phyloP scores from a whole-genome alignment of 2,888 invertebrate genomes.

The Morpho helenor region DNA sequence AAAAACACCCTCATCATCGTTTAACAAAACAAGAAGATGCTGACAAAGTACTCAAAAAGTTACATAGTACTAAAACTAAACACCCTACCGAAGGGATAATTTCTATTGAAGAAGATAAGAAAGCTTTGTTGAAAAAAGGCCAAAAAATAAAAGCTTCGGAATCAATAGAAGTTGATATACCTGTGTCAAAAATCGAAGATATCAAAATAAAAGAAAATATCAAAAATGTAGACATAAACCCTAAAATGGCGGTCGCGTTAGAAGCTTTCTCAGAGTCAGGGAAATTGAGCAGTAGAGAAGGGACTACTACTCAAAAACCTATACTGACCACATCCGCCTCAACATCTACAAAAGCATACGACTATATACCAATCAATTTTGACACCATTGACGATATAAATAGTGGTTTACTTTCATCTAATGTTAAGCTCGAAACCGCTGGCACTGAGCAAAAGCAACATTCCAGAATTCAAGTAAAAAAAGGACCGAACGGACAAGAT shows the following conservation, averaged over 20 bases:
- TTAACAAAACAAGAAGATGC: conserved; percentile 56
- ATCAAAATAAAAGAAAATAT: conserved; percentile 73
- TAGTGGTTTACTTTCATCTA: conserved; percentile 66
- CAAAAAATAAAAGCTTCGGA: conserved; percentile 60
- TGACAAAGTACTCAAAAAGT: conserved; percentile 64
- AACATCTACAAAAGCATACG: conserved; percentile 52
- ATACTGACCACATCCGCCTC: conserved; percentile 75
- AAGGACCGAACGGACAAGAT: conserved; percentile 93
- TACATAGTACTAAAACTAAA: conserved; percentile 56
- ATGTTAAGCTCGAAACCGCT: conserved; percentile 79
- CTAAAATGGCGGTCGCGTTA: conserved; percentile 62
- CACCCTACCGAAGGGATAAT: conserved; percentile 66
- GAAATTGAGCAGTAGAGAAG: conserved; percentile 54
- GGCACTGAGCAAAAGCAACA: conserved; percentile 84
- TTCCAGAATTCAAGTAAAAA: conserved; percentile 89
- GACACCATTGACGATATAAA: conserved; percentile 74
- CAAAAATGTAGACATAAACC: conserved; percentile 66
- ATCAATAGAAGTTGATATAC: conserved; percentile 69
- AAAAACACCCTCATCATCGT: conserved; percentile 65
- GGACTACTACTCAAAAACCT: conserved; percentile 77
- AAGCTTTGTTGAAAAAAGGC: conserved; percentile 51
- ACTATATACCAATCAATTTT: conserved; percentile 71
- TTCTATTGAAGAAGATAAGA: conserved; percentile 71
- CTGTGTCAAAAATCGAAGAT: conserved; percentile 68
- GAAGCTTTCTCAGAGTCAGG: conserved; percentile 73